Percentiles rank a stretch among this genome's conserved stretches.
These are phyloP conservation scores for Theodoxus fluviatilis DNA, from an alignment of 2,888 invertebrate genomes.

Conservation along the genomic window DNA sequence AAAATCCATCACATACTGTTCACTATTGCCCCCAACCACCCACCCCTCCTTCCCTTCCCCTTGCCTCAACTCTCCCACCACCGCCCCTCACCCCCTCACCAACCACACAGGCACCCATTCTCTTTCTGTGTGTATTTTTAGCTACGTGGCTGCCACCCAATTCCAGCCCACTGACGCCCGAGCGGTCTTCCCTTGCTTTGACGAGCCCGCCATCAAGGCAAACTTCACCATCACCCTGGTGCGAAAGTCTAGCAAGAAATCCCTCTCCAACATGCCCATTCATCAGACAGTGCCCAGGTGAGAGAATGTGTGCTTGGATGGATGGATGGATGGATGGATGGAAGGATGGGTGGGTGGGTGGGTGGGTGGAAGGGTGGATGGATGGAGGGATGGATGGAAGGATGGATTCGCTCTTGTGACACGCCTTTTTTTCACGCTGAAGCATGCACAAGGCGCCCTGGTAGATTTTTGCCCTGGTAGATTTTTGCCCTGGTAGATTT, in stretches of 20 bases:
- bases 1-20: neutral
- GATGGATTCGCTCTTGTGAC: no score
- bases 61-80: no score
- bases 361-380: no score
- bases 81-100: neutral
- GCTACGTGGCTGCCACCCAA: constrained; percentile 77
- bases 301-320: no score
- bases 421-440: no score
- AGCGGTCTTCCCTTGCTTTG: constrained; percentile 91
- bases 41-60: neutral
- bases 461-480: no score
- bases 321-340: no score
- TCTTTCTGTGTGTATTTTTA: constrained; percentile 25
- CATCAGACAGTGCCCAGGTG: no score
- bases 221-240: constrained; percentile 80
- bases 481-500: no score
- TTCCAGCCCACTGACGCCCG: constrained; percentile 93
- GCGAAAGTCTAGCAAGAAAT: constrained; percentile 38
- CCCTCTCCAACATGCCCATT: constrained; percentile 53
- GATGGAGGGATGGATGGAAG: no score
- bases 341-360: no score
- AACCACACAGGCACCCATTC: neutral
- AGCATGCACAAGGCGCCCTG: no score
- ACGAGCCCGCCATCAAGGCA: constrained; percentile 87
- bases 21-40: neutral